phyloP scores from a whole-genome alignment of 2,113 vertebrate genomes.

The Apistogramma diplotaenia region DNA sequence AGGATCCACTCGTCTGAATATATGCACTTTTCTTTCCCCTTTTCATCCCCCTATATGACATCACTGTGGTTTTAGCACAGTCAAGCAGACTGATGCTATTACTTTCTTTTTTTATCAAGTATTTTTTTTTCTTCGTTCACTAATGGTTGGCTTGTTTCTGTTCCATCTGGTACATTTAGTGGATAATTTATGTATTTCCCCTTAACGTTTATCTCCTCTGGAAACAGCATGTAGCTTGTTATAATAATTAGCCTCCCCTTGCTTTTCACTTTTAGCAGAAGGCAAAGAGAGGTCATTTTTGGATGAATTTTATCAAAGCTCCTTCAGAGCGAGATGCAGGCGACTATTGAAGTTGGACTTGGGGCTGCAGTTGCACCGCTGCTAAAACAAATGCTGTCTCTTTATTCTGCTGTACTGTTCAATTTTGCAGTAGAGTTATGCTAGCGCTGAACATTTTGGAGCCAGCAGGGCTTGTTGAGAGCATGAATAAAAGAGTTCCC shows the following conservation, averaged over 20 bases:
- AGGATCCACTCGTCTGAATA: background rate
- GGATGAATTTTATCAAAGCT: conserved; percentile 38
- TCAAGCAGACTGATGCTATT: background rate
- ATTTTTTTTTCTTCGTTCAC: background rate
- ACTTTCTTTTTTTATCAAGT: background rate
- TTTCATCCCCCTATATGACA: background rate
- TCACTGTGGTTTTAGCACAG: background rate
- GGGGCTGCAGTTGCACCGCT: conserved; percentile 18
- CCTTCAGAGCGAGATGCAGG: conserved; percentile 3
- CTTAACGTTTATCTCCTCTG: conserved; percentile 21
- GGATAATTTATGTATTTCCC: conserved; percentile 16
- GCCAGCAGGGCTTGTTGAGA: conserved; percentile 54
- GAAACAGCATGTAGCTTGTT: conserved; percentile 55
- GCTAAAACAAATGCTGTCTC: conserved; percentile 61
- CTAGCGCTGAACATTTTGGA: conserved; percentile 61
- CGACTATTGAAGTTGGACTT: conserved; percentile 30
- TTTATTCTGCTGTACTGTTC: conserved; percentile 68
- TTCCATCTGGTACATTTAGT: conserved; percentile 15
- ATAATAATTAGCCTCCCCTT: conserved; percentile 56
- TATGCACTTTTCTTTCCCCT: background rate
- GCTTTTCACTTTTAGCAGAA: conserved; percentile 32
- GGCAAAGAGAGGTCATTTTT: conserved; percentile 27
- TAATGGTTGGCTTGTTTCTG: background rate
- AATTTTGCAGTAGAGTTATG: conserved; percentile 66
- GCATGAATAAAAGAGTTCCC: conserved; percentile 67